Base-by-base conservation (phyloP, 2,113 vertebrate genomes). In the Menidia beryllina region DNA sequence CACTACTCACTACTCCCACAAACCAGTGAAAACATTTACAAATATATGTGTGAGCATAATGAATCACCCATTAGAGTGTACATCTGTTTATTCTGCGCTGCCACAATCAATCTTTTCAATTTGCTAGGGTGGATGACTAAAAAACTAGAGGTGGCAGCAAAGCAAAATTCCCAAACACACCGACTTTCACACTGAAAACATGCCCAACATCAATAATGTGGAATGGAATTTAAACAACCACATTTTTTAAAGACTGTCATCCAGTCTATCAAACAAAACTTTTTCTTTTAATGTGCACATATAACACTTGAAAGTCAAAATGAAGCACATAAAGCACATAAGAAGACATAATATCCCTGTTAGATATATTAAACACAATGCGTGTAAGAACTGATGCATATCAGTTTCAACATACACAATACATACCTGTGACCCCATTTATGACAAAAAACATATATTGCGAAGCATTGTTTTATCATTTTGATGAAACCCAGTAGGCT, bases 51-150 rank as follows among this genome's bases (percentile, higher is more conserved):
- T 43, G 64, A 69, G 55, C 53, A 66, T 54, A 54, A 71, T 68
- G 58, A 86, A 50, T 69, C 72, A 72, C 75, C 75, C 81, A 77
- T 84, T 81, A 84, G 63, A 47, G 62, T 26, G 25, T 55, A 45
- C 41, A 67, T 77, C 82, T 54, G n/a, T 39, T 79, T 55, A 71
- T 53, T 60, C 47, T 60, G 26, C 52, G 41, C 49, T 50, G 54
- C 75, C 20, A 55, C 34, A 43, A 19, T 55, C 63, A 54, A 53
- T 72, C 53, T 77, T 26, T 23, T 25, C 62, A 73, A 56, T 73
- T 67, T 78, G 67, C 61, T 62, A 41, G 60, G 71, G 69, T 69
- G 56, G 53, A 80, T 49, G 34, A 47, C 64, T 41, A 21, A 54
- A 53, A 77, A 75, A 52, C 68, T 39, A 55, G 47, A 69, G 47